These are phyloP conservation scores for Cydia splendana DNA, from an alignment of 1,140 invertebrate genomes.

Conservation along the genomic window DNA sequence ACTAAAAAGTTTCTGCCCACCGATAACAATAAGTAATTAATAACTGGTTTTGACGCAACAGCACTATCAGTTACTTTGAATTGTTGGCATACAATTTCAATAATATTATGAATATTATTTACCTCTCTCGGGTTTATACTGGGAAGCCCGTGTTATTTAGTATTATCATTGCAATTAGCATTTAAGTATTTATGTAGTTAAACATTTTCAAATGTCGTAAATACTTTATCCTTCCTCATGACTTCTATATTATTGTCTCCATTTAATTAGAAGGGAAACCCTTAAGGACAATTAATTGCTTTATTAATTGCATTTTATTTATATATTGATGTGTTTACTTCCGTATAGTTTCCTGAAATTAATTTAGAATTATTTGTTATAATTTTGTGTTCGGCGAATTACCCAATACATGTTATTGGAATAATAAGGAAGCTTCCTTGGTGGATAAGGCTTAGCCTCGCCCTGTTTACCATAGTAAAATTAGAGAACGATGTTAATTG, in stretches of 20 bases:
- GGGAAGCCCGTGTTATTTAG: constrained; percentile 17
- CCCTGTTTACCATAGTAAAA: not conserved
- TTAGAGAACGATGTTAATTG: too few relatives aligned
- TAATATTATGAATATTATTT: constrained; percentile 8
- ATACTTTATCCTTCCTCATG: not conserved
- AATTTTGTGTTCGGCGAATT: not conserved
- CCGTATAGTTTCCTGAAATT: not conserved
- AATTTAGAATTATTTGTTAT: not conserved
- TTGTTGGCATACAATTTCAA: constrained; percentile 18
- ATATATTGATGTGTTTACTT: not conserved
- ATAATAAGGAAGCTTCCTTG: not conserved
- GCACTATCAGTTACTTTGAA: constrained; percentile 5
- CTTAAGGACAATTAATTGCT: not conserved
- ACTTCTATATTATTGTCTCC: not conserved
- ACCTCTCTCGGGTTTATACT: not conserved
- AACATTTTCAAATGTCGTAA: not conserved
- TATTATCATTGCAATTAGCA: not conserved
- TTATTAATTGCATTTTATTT: not conserved
- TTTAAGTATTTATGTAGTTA: not conserved
- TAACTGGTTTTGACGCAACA: constrained; percentile 9
- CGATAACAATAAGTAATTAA: constrained; percentile 6
- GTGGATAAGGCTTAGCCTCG: not conserved
- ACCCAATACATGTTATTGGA: not conserved
- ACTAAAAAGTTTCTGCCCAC: not conserved
- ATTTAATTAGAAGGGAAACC: not conserved